Base-by-base conservation (phyloP, 2,888 invertebrate species). In the Tetanocera ferruginea region DNA sequence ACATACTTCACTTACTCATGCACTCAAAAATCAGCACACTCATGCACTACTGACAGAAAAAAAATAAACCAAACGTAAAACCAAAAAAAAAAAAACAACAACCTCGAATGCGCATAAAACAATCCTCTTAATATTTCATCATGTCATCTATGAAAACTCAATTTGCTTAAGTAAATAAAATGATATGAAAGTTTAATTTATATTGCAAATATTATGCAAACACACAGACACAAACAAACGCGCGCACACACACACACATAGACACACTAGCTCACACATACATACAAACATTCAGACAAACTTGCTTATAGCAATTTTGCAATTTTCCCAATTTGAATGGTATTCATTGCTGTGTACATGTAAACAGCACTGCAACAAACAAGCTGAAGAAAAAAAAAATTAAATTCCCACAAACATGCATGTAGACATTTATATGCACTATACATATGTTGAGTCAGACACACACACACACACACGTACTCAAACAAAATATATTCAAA, bases 161-260 rank as follows among this genome's bases (percentile, higher is more conserved):
- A 83, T 83, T 83, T 82, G 79, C 82, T 82, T 82, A 79, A 82
- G 80, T 82, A 83, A 83, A 83, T 81, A 83, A 80, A 80, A 81
- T 79, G 81, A 79, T 79, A 81, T 82, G 81, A 81, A 81, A 81
- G 79, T 83, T 83, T 82, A 82, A 83, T 83, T 82, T 83, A 79
- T 80, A 78, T 81, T 79, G 79, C 76, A 81, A 80, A 79, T 81
- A 81, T 73, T 77, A 76, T 31, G 73, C 76, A 76, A 34, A 72
- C 37, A 69, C 60, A 70, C 31, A 69, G 11, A 74, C 25, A 73
- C 31, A 66, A 31, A 66, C 17, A 62, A n/a, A 52, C 11, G 52
- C 5, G 57, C 37, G 23, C 3, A 72, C 14, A 67, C 9, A 23
- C 5, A 34, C 5, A 72, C 52, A 60, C 28, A 43, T 19, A 43